Percentiles rank a stretch among this genome's conserved stretches.
Evolutionary conservation across 2,888 invertebrate genomes (phyloP).

Genomic region (Gisinianus flammeolus): DNA sequence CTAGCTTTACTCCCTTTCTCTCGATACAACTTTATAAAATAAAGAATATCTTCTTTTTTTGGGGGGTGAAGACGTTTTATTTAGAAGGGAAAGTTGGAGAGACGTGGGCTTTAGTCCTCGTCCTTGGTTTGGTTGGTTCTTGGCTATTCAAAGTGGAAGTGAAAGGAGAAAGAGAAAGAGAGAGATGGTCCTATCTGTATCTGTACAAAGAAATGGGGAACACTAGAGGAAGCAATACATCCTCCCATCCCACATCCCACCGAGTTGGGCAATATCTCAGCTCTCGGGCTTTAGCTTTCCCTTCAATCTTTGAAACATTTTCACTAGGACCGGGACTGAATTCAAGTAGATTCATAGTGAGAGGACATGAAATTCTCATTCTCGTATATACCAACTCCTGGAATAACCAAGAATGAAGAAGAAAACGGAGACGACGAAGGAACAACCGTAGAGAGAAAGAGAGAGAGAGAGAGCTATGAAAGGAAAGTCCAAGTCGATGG

Average conservation of each 20-base stretch:
- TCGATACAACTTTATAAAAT: no score
- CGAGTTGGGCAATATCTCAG: background rate
- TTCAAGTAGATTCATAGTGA: background rate
- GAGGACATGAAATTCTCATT: background rate
- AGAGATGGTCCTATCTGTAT: background rate
- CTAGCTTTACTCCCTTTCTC: no score
- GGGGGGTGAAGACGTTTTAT: no score
- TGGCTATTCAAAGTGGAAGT: background rate
- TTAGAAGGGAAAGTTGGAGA: no score
- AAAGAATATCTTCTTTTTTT: no score
- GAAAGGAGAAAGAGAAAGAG: background rate
- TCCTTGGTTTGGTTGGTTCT: background rate
- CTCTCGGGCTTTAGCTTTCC: background rate
- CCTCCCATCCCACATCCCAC: background rate
- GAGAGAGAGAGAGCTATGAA: background rate
- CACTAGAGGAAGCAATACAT: constrained; percentile 4
- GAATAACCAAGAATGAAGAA: no score
- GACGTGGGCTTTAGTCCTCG: background rate
- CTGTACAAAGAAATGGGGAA: background rate
- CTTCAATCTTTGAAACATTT: background rate
- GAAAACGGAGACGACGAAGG: background rate
- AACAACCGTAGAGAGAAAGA: background rate
- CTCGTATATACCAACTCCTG: no score
- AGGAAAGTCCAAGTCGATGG: background rate
- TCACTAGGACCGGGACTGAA: background rate